Conservation (phyloP, 2,888 invertebrate species). For the Sminthurides aquaticus region DNA sequence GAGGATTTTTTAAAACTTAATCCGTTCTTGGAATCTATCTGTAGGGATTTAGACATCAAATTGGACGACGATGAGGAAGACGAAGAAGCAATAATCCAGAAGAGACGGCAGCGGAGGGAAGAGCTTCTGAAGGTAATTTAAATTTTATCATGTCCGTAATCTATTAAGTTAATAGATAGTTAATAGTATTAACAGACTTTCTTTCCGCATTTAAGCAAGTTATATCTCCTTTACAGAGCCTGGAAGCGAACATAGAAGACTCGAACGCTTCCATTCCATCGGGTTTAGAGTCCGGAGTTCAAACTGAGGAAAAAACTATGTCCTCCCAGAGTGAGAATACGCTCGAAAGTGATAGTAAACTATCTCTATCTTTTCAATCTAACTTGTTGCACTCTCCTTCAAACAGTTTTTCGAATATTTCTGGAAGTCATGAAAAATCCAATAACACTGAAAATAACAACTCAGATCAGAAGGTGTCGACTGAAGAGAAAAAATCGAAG, state of each 20-base stretch:
- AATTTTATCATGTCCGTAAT: not conserved
- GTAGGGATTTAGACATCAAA: conserved; percentile 54
- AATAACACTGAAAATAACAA: not conserved
- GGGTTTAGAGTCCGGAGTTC: conserved; percentile 23
- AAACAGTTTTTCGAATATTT: conserved; percentile 30
- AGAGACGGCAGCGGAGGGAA: conserved; percentile 76
- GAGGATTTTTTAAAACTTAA: too few species aligned
- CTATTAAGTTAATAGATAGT: too few species aligned
- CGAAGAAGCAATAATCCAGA: conserved; percentile 86
- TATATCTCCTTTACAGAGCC: conserved; percentile 48
- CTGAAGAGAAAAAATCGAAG: conserved; percentile 9
- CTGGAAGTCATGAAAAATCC: conserved; percentile 13
- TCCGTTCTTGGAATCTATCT: conserved; percentile 5
- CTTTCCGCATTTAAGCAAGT: too few species aligned
- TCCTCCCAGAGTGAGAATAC: conserved; percentile 44
- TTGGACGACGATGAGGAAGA: conserved; percentile 75
- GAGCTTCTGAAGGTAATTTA: conserved; percentile 66
- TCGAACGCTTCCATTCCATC: conserved; percentile 48
- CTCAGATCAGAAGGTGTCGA: not conserved
- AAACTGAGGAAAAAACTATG: conserved; percentile 28
- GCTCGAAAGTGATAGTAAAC: conserved; percentile 44
- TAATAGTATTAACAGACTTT: too few species aligned
- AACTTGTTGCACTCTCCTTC: conserved; percentile 43
- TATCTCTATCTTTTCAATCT: conserved; percentile 42
- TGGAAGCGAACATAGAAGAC: conserved; percentile 56